Conservation (phyloP, 2,113 vertebrate genomes). For the sheep (Ovis aries) region DNA sequence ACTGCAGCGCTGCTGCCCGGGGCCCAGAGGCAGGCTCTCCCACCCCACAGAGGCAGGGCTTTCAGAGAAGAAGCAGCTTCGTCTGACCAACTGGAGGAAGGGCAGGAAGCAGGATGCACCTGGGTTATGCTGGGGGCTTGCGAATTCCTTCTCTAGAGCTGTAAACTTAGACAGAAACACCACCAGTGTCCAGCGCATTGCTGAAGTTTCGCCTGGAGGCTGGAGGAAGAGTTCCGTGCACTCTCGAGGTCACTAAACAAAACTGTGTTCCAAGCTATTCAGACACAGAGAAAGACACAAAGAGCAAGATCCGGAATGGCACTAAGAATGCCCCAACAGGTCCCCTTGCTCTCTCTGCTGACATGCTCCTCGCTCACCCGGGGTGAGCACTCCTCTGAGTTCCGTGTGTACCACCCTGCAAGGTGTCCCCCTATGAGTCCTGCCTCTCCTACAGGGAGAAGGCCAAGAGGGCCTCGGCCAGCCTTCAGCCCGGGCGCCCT, state of each 20-base stretch:
- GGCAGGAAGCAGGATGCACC: fast-evolving
- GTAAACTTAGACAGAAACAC: neutral
- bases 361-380: neutral
- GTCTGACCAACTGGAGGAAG: neutral
- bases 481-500: neutral
- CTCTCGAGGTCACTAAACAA: neutral
- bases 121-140: neutral
- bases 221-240: neutral
- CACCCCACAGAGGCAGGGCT: neutral
- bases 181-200: neutral
- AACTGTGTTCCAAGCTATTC: neutral
- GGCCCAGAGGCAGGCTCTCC: neutral
- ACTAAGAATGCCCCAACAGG: fast-evolving
- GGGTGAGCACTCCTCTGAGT: too few relatives aligned
- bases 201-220: neutral
- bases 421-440: neutral
- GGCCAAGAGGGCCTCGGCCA: neutral
- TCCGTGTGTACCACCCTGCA: neutral
- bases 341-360: neutral
- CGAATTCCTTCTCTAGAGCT: neutral
- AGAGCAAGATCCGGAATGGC: fast-evolving
- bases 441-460: neutral
- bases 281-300: neutral
- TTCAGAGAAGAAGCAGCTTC: neutral
- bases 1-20: too few relatives aligned